A percentile compares a stretch with the other conserved stretches of the same genome.
These are phyloP conservation scores for Kryptolebias ocellatus DNA, from an alignment of 2,797 vertebrate species.

Conservation along the genomic window DNA sequence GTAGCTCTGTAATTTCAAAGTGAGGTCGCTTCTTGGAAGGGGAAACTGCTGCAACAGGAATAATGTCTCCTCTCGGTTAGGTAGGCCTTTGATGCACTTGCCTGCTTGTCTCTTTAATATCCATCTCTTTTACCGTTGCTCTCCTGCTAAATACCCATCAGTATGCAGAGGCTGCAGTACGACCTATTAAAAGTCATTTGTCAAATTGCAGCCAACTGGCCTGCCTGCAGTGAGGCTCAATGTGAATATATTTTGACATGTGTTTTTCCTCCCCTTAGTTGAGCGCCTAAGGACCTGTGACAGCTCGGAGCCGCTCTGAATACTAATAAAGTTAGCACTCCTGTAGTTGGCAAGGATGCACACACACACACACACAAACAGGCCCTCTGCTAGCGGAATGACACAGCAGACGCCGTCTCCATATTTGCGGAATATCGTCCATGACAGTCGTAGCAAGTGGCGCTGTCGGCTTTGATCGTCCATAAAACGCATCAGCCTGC, in stretches of 20 bases:
- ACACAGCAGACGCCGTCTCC: constrained; percentile 61
- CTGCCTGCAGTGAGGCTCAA: constrained; percentile 74
- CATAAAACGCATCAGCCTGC: constrained; percentile 41
- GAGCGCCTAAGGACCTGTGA: constrained; percentile 79
- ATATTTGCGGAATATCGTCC: constrained; percentile 73
- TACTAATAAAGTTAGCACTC: constrained; percentile 76
- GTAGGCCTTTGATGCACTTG: constrained; percentile 39
- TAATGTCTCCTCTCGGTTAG: constrained; percentile 36
- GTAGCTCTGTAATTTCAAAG: constrained; percentile 17
- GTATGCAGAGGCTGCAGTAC: constrained; percentile 68
- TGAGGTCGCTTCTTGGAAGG: constrained; percentile 15
- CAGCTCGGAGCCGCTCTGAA: constrained; percentile 73
- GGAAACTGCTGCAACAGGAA: constrained; percentile 29
- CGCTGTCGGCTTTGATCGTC: constrained; percentile 63
- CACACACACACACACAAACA: constrained; percentile 22
- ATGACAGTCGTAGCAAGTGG: constrained; percentile 76
- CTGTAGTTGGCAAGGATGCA: constrained; percentile 58
- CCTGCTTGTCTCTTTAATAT: constrained; percentile 51
- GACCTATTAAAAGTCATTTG: constrained; percentile 85
- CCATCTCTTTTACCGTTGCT: constrained; percentile 37
- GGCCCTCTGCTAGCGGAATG: constrained; percentile 61
- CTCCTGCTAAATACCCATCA: constrained; percentile 58
- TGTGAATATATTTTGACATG: constrained; percentile 84
- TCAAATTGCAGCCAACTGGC: constrained; percentile 80
- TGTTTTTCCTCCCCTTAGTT: constrained; percentile 79